These are phyloP conservation scores for Busseola fusca DNA, from an alignment of 2,888 invertebrate genomes.

Conservation along the genomic window DNA sequence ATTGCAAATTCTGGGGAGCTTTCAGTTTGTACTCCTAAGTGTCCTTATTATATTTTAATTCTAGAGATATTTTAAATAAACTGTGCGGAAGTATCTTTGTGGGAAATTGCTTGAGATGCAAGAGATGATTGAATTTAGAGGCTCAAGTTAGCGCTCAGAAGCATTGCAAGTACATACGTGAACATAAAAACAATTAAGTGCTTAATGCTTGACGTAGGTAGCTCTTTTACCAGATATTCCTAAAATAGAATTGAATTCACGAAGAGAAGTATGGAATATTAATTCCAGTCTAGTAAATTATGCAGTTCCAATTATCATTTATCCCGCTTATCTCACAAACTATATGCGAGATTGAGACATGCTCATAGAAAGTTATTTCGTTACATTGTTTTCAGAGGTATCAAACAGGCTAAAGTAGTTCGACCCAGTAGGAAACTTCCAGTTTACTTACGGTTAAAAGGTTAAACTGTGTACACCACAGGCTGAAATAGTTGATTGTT, in stretches of 20 bases:
- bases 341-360: conserved; percentile 16
- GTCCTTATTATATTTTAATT: conserved; percentile 71
- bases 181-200: neutral
- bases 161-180: neutral
- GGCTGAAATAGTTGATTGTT: conserved; percentile 52
- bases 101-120: conserved; percentile 13
- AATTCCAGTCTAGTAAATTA: no score
- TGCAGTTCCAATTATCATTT: neutral
- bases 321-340: neutral
- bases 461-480: conserved; percentile 25
- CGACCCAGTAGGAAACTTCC: conserved; percentile 34
- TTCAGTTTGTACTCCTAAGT: conserved; percentile 66
- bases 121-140: conserved; percentile 12
- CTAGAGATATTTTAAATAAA: conserved; percentile 58
- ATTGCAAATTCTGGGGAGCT: conserved; percentile 66
- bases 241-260: neutral
- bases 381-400: conserved; percentile 27
- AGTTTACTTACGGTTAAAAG: conserved; percentile 38
- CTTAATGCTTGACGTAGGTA: neutral
- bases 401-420: conserved; percentile 35
- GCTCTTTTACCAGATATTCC: neutral
- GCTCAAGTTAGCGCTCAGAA: neutral
- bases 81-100: conserved; percentile 32
- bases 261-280: neutral
- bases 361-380: conserved; percentile 22